Evolutionary conservation across 2,113 vertebrate species (phyloP).

Genomic region (Phoenicopterus ruber): DNA sequence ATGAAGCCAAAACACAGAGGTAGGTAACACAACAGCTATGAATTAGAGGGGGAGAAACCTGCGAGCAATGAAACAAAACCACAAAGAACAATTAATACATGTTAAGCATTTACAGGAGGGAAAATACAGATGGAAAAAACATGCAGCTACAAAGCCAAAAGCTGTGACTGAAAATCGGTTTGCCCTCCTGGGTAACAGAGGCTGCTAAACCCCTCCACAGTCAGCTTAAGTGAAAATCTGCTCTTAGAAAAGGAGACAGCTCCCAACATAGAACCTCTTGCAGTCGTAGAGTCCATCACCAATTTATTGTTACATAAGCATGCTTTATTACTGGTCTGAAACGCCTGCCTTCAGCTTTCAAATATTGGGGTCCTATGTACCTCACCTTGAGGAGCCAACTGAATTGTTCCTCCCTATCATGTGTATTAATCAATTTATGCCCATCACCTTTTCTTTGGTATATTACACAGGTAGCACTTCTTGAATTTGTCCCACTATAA

Average conservation of each 20-base stretch:
- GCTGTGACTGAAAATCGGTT: not conserved
- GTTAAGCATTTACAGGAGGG: not conserved
- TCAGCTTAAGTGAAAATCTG: not conserved
- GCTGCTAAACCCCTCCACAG: not conserved
- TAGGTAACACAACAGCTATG: not conserved
- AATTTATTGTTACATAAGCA: not conserved
- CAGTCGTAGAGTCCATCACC: not conserved
- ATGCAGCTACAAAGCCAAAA: not conserved
- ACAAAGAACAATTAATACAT: not conserved
- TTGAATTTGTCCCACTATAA: not conserved
- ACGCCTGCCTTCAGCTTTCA: not conserved
- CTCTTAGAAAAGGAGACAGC: not conserved
- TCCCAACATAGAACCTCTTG: not conserved
- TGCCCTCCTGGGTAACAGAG: fast-evolving
- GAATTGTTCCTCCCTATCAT: not conserved
- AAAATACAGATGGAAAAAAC: not conserved
- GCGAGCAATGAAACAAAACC: not conserved
- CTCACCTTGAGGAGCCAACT: not conserved
- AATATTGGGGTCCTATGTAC: fast-evolving
- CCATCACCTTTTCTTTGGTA: not conserved
- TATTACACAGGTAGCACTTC: not conserved
- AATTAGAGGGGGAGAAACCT: not conserved
- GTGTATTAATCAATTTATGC: not conserved
- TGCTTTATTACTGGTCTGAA: not conserved
- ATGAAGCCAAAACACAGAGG: not conserved